Percentiles rank a stretch among this genome's conserved stretches.
Evolutionary conservation across 2,888 invertebrate species (phyloP).

Genomic region (Drosophila villosipedis): DNA sequence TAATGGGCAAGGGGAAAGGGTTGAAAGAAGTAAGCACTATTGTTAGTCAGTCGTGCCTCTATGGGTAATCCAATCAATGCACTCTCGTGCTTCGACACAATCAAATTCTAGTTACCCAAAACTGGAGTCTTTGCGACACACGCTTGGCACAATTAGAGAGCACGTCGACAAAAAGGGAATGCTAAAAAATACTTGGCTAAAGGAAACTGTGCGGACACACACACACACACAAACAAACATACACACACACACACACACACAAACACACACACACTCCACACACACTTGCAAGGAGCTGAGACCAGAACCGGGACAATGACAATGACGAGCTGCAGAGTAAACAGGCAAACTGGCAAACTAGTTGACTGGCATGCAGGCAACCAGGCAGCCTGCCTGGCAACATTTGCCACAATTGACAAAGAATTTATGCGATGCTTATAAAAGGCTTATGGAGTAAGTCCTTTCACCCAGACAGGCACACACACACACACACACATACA

Average conservation of each 20-base stretch:
- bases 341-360: slow-evolving; percentile 32
- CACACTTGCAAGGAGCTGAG: slow-evolving; percentile 9
- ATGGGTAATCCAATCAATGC: slow-evolving; percentile 70
- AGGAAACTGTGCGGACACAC: slow-evolving; percentile 34
- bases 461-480: slow-evolving; percentile 50
- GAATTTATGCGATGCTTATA: slow-evolving; percentile 77
- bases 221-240: slow-evolving; percentile 17
- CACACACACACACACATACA: slow-evolving; percentile 22
- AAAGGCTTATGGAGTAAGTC: slow-evolving; percentile 71
- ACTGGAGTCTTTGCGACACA: slow-evolving; percentile 52
- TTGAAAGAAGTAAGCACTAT: slow-evolving; percentile 4
- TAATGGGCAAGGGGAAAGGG: slow-evolving; percentile 15
- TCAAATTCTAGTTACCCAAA: slow-evolving; percentile 74
- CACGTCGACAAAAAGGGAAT: slow-evolving; percentile 43
- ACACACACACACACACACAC: slow-evolving; percentile 26
- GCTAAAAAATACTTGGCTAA: slow-evolving; percentile 17
- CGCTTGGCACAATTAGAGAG: slow-evolving; percentile 58
- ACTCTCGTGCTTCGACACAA: slow-evolving; percentile 70
- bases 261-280: slow-evolving; percentile 25
- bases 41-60: slow-evolving; percentile 19
- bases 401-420: slow-evolving; percentile 77
- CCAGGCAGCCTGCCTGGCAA: slow-evolving; percentile 26
- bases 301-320: slow-evolving; percentile 48
- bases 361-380: slow-evolving; percentile 26
- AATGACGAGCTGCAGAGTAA: slow-evolving; percentile 46